These are phyloP conservation scores for Muscina levida DNA, from an alignment of 2,888 invertebrate species.

Conservation along the genomic window DNA sequence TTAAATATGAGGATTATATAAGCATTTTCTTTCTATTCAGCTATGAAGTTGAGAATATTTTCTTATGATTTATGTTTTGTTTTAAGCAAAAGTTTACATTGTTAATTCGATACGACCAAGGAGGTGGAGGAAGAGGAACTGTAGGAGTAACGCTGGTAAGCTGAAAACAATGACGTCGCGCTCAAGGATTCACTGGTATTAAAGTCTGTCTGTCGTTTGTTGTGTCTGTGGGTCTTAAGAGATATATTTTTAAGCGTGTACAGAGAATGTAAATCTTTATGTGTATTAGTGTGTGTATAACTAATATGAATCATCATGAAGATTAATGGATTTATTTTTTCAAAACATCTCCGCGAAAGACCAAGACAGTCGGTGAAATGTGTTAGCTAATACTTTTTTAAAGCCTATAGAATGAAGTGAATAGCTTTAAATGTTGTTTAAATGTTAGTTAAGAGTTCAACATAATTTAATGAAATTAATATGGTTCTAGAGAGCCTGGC, in stretches of 20 bases:
- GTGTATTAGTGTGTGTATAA: conserved; percentile 24
- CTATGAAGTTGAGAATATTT: conserved; percentile 58
- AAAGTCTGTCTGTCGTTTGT: conserved; percentile 19
- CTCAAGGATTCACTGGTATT: conserved; percentile 10
- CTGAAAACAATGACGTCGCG: neutral
- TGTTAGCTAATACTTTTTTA: no score
- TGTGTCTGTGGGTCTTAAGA: neutral
- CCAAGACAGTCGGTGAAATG: no score
- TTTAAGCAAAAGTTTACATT: conserved; percentile 66
- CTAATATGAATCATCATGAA: conserved; percentile 57
- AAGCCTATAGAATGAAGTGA: no score
- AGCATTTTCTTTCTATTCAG: neutral
- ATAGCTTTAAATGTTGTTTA: no score
- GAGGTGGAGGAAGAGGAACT: neutral
- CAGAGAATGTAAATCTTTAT: neutral
- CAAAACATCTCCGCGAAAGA: conserved; percentile 22
- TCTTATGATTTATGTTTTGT: conserved; percentile 66
- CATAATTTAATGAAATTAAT: no score
- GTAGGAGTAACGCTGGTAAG: conserved; percentile 45
- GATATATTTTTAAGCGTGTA: neutral
- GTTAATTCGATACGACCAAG: conserved; percentile 34
- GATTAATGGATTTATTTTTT: conserved; percentile 57
- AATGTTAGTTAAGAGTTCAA: no score
- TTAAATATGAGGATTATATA: conserved; percentile 31
- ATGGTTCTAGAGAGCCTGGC: no score